Conservation (phyloP, 1,140 invertebrate genomes). For the Coptotermes formosanus region DNA sequence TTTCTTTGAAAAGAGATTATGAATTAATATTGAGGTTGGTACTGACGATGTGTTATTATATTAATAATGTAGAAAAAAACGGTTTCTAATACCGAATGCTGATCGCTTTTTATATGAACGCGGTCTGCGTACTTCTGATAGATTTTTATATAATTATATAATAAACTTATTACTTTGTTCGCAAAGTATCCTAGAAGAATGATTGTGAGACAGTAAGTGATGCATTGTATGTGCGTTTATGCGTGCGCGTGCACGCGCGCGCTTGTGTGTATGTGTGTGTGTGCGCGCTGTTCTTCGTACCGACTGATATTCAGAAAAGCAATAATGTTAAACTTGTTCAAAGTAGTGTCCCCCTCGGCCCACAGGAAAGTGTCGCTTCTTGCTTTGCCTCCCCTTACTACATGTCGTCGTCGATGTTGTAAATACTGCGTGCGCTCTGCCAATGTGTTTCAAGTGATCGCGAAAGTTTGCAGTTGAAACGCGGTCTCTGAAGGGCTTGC, state of each 20-base stretch:
- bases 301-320: constrained; percentile 33
- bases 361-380: not conserved
- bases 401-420: not conserved
- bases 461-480: not conserved
- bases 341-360: not conserved
- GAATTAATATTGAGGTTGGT: constrained; percentile 32
- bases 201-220: not conserved
- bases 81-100: constrained; percentile 27
- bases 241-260: constrained; percentile 3
- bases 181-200: not conserved
- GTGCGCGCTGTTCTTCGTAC: constrained; percentile 25
- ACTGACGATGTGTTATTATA: constrained; percentile 32
- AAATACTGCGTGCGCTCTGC: not conserved
- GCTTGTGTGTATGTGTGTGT: too few relatives aligned
- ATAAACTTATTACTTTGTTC: constrained; percentile 16
- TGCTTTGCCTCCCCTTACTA: not conserved
- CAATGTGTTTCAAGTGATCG: not conserved
- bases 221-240: not conserved
- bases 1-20: constrained; percentile 30
- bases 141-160: constrained; percentile 28
- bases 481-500: too few relatives aligned
- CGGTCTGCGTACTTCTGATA: constrained; percentile 13
- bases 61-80: constrained; percentile 32
- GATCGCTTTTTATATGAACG: constrained; percentile 27
- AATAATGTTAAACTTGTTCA: constrained; percentile 31